Conservation (phyloP, 1,140 invertebrate species). For the Meloidogyne chitwoodi region DNA sequence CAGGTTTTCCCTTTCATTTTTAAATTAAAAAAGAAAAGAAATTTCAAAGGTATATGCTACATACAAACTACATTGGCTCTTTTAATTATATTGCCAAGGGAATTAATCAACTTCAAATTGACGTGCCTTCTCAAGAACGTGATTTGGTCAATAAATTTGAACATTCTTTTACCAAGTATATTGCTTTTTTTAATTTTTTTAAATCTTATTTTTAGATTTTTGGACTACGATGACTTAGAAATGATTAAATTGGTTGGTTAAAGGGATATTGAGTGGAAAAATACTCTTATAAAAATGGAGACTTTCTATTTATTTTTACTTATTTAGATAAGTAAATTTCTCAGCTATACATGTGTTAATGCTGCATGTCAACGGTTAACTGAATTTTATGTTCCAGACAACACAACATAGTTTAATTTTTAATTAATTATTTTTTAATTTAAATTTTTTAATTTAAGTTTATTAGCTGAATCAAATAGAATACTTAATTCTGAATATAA, state of each 20-base stretch:
- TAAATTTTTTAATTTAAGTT: constrained; percentile 10
- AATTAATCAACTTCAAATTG: constrained; percentile 23
- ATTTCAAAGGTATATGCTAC: constrained; percentile 33
- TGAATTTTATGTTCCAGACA: constrained; percentile 41
- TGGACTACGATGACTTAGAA: constrained; percentile 30
- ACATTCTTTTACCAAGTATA: constrained; percentile 17
- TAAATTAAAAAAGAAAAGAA: not conserved
- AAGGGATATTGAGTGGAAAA: not conserved
- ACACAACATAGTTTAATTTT: constrained; percentile 33
- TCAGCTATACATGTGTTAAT: not conserved
- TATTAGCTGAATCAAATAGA: constrained; percentile 37
- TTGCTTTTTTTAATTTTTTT: not conserved
- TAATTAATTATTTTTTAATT: constrained; percentile 7
- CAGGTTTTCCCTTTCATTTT: constrained; percentile 4
- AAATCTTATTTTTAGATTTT: constrained; percentile 10
- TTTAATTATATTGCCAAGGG: constrained; percentile 36
- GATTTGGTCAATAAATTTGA: constrained; percentile 30
- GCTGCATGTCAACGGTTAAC: constrained; percentile 22
- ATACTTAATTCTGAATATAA: constrained; percentile 29
- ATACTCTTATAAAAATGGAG: no score
- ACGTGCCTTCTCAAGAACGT: constrained; percentile 24
- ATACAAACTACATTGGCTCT: constrained; percentile 36
- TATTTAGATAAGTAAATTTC: constrained; percentile 12
- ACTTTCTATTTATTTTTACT: no score
- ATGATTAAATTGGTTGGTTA: constrained; percentile 29